Evolutionary conservation across 2,888 invertebrate genomes (phyloP).

Genomic region (Notodonta dromedarius): DNA sequence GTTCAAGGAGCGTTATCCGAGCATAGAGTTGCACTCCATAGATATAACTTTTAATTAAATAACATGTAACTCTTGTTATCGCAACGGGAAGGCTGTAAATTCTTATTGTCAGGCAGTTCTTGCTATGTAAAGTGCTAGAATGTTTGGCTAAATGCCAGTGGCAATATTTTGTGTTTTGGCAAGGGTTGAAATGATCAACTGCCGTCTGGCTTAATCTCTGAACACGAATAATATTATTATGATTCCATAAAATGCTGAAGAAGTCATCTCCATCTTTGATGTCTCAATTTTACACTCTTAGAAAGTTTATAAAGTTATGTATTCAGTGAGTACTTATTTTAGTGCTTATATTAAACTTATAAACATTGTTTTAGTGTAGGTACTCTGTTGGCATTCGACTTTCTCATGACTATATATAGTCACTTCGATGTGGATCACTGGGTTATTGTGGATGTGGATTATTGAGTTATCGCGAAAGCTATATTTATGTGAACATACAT

Average conservation of each 20-base stretch:
- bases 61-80: conserved; percentile 22
- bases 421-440: neutral
- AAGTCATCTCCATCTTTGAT: too few relatives aligned
- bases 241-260: neutral
- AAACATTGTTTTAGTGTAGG: too few relatives aligned
- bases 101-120: conserved; percentile 15
- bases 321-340: too few relatives aligned
- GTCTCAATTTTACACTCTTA: too few relatives aligned
- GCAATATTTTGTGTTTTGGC: conserved; percentile 1
- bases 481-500: conserved; percentile 16
- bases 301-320: too few relatives aligned
- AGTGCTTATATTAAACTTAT: too few relatives aligned
- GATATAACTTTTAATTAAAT: conserved; percentile 47
- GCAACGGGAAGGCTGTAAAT: conserved; percentile 26
- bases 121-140: neutral
- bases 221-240: neutral
- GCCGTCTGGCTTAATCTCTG: neutral
- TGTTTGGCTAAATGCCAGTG: neutral
- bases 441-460: too few relatives aligned
- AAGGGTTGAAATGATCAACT: neutral
- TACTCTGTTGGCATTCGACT: too few relatives aligned
- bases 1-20: conserved; percentile 37
- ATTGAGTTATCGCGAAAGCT: conserved; percentile 7
- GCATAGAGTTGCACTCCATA: conserved; percentile 22
- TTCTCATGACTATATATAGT: too few relatives aligned